Percentiles rank a stretch among this genome's conserved stretches.
These are phyloP conservation scores for Drosophila anomelani DNA, from an alignment of 2,888 invertebrate genomes.

Conservation along the genomic window DNA sequence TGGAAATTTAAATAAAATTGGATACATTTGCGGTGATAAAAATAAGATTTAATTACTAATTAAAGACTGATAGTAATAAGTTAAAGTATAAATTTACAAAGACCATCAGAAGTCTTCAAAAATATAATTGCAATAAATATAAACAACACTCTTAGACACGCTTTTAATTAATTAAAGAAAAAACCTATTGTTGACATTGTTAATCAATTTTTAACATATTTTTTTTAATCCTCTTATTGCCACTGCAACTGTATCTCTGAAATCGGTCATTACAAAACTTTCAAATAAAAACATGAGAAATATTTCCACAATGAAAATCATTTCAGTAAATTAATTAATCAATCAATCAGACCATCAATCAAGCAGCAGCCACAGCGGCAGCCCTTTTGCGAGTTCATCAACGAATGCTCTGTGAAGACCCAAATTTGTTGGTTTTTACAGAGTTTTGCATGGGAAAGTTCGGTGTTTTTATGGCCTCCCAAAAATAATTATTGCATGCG, in stretches of 20 bases:
- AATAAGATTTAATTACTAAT: neutral
- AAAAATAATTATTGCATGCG: constrained; percentile 54
- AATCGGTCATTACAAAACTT: neutral
- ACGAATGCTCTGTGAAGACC: constrained; percentile 7
- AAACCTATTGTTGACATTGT: neutral
- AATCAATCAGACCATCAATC: constrained; percentile 40
- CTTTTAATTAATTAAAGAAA: neutral
- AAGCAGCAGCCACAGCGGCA: constrained; percentile 10
- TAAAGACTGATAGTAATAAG: neutral
- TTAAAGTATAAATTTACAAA: neutral
- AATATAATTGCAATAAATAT: too few species aligned
- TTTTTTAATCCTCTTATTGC: neutral
- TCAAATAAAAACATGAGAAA: neutral
- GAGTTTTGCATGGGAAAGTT: constrained; percentile 28
- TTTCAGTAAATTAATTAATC: constrained; percentile 33
- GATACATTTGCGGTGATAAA: neutral
- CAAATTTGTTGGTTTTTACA: constrained; percentile 21
- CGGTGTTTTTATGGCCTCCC: constrained; percentile 12
- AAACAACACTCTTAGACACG: neutral
- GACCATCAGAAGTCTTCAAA: too few species aligned
- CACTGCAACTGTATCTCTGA: constrained; percentile 2
- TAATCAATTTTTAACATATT: neutral
- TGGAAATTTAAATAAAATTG: neutral
- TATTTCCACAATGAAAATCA: constrained; percentile 9
- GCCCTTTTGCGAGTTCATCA: constrained; percentile 20